Percentiles rank a stretch among this genome's conserved stretches.
Conservation (phyloP, 2,113 vertebrate genomes). For the Hippocampus barbouri region DNA sequence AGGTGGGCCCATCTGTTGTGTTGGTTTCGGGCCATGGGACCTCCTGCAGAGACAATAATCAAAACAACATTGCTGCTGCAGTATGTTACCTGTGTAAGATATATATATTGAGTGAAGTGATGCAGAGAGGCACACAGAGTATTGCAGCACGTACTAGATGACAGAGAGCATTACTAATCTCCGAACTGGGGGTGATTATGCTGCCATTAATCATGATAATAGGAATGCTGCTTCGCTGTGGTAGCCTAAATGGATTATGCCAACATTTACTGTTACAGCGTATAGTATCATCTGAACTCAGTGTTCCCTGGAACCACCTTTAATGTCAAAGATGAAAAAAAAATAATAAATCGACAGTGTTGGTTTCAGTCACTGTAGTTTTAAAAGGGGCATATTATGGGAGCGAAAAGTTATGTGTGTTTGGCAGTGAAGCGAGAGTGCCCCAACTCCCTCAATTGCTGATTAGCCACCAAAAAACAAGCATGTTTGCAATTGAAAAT, state of each 20-base stretch:
- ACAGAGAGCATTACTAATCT: constrained; percentile 26
- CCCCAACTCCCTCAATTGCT: no score
- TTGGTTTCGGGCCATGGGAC: constrained; percentile 27
- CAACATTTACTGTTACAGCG: constrained; percentile 13
- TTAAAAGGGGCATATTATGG: background rate
- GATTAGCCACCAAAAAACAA: no score
- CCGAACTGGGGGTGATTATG: constrained; percentile 22
- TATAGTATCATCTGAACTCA: constrained; percentile 29
- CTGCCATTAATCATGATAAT: constrained; percentile 39
- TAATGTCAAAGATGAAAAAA: background rate
- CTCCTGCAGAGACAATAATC: constrained; percentile 35
- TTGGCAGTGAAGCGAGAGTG: background rate
- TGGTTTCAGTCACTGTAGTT: background rate
- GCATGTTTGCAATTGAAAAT: no score
- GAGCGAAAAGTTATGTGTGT: background rate
- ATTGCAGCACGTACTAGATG: constrained; percentile 12
- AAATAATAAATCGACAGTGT: background rate
- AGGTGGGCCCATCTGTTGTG: constrained; percentile 26
- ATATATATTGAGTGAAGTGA: constrained; percentile 22
- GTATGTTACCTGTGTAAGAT: constrained; percentile 37
- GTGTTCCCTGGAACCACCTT: constrained; percentile 31
- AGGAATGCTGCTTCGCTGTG: constrained; percentile 35
- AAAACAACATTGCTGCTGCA: constrained; percentile 10
- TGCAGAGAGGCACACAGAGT: constrained; percentile 5
- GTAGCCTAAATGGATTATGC: constrained; percentile 33